Evolutionary conservation across 1,140 invertebrate genomes (phyloP).

Genomic region (Hestina assimilis): DNA sequence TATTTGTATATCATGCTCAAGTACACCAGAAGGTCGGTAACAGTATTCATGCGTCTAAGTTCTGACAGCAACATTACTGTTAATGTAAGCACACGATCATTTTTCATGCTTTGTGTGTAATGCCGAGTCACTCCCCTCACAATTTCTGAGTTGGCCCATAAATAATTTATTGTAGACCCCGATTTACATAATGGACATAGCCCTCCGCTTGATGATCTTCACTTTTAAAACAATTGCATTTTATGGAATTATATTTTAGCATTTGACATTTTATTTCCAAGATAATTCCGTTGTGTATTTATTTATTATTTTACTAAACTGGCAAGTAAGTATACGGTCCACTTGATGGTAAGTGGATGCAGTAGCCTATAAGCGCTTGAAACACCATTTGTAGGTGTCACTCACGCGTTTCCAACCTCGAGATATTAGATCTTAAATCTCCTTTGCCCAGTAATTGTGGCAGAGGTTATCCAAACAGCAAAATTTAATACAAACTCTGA

Average conservation of each 20-base stretch:
- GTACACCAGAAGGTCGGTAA: slow-evolving; percentile 9
- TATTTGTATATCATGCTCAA: slow-evolving; percentile 10
- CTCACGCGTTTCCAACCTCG: too few relatives aligned
- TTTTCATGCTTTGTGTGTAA: slow-evolving; percentile 27
- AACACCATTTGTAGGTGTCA: too few relatives aligned
- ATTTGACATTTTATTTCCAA: not conserved
- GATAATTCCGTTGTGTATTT: too few relatives aligned
- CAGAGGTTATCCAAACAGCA: too few relatives aligned
- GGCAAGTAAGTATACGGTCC: too few relatives aligned
- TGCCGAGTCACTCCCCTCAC: slow-evolving; percentile 8
- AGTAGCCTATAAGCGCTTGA: too few relatives aligned
- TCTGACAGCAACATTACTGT: slow-evolving; percentile 15
- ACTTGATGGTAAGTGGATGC: too few relatives aligned
- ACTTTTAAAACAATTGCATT: not conserved
- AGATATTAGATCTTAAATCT: too few relatives aligned
- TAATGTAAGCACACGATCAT: slow-evolving; percentile 19
- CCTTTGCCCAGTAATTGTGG: too few relatives aligned
- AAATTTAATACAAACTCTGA: too few relatives aligned
- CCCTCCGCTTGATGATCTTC: slow-evolving; percentile 1
- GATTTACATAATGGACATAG: slow-evolving; percentile 15
- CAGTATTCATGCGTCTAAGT: slow-evolving; percentile 17
- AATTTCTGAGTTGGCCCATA: not conserved
- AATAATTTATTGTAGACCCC: slow-evolving; percentile 13
- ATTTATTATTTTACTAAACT: too few relatives aligned
- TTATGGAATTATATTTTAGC: not conserved